These are phyloP conservation scores for Hirudo medicinalis DNA, from an alignment of 1,140 invertebrate species.

Conservation along the genomic window DNA sequence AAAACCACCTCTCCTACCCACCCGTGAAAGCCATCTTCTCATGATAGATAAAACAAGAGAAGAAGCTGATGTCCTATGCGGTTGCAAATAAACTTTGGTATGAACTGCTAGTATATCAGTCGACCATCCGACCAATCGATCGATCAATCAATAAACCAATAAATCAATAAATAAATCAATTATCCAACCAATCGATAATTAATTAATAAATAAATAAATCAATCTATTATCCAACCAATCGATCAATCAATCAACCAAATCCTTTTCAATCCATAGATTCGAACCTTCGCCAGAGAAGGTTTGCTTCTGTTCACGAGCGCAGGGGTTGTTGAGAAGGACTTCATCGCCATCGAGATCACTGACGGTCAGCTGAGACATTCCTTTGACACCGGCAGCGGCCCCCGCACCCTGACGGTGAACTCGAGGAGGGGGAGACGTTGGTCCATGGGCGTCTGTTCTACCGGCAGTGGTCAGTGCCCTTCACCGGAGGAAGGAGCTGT, in stretches of 20 bases:
- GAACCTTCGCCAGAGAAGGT: not conserved
- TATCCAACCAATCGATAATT: too few relatives aligned
- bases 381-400: constrained; percentile 35
- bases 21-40: too few relatives aligned
- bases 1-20: too few relatives aligned
- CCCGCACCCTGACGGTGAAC: constrained; percentile 30
- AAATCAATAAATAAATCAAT: too few relatives aligned
- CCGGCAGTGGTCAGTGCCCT: not conserved
- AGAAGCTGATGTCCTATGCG: too few relatives aligned
- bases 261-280: constrained; percentile 1
- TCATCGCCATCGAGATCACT: constrained; percentile 35
- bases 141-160: too few relatives aligned
- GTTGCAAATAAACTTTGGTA: too few relatives aligned
- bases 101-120: too few relatives aligned
- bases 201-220: too few relatives aligned
- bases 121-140: too few relatives aligned
- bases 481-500: not conserved
- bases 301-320: constrained; percentile 8
- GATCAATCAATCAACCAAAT: not conserved
- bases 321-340: constrained; percentile 29
- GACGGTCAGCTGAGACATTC: constrained; percentile 34
- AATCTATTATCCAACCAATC: too few relatives aligned
- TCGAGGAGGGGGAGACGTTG: constrained; percentile 27
- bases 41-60: too few relatives aligned
- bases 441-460: not conserved